Evolutionary conservation across 2,888 invertebrate genomes (phyloP), one percentile per base, ranked within the genome.

Genomic region (Dysmachus trigonus): DNA sequence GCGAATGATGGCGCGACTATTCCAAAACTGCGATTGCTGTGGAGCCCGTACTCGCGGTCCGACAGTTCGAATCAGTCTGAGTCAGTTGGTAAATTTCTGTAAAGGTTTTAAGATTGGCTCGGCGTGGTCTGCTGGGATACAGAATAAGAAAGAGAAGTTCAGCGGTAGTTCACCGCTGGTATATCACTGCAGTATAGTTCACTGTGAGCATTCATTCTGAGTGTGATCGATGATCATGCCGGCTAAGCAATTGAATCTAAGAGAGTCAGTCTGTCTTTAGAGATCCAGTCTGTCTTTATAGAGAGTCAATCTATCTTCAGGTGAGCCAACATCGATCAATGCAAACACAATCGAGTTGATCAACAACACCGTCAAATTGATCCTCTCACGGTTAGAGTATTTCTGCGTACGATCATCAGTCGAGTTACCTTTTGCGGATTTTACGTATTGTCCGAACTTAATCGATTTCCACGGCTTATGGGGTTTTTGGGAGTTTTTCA

Each of bases 41-140:
- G 22, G 38, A 71, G 13, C 62, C 33, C 38, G 83, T 83, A 72
- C 83, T 83, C 53, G 83, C 83, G 35, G 72, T 35, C 38, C 18
- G 83, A 83, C 83, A 72, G 83, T 41, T 72, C 38, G 72, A 47
- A 41, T n/a, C 83, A 71, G 83, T 83, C 83, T 83, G 83, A 83
- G 72, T 30, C 47, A 72, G 83, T 4, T 8, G 31, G 27, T 41
- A 30, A 31, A 33, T 82, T 82, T 82, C 81, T 35, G 62, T 62
- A 18, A 53, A 62, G 81, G 81, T 82, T 82, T 82, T 82, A 82
- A 82, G 62, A 82, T 47, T 62, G 35, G 31, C 62, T 82, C 62
- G 18, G 33, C 7, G 5, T 22, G 18, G 35, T 53, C 22, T 62
- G 81, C 31, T 82, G 22, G 79, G 30, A 3, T 15, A 30, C 30